phyloP scores from a whole-genome alignment of 2,888 invertebrate species.

The Pantelozetes paolii region DNA sequence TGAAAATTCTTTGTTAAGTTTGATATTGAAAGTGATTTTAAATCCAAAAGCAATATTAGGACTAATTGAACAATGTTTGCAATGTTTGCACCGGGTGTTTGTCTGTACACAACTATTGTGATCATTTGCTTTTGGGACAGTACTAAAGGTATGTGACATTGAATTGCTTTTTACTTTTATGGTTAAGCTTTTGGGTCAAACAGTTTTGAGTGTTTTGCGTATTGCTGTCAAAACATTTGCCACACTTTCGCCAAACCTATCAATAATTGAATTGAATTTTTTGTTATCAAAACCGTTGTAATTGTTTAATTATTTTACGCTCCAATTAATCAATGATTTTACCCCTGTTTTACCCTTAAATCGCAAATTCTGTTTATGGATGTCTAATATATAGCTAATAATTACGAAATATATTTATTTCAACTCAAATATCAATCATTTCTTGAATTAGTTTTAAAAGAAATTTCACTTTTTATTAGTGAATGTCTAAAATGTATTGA shows the following conservation, averaged over 20 bases:
- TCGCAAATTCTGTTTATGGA: background rate
- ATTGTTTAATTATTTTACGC: constrained; percentile 2
- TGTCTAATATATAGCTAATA: background rate
- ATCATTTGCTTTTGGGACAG: background rate
- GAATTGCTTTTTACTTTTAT: constrained; percentile 9
- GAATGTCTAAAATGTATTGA: too few relatives aligned
- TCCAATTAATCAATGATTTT: background rate
- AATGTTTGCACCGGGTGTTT: background rate
- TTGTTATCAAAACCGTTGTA: background rate
- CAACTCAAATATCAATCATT: too few relatives aligned
- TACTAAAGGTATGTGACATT: constrained; percentile 27
- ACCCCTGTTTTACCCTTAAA: background rate
- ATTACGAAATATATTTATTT: too few relatives aligned
- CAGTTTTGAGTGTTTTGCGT: background rate
- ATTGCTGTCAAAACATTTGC: background rate
- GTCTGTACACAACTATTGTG: background rate
- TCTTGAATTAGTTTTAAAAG: too few relatives aligned
- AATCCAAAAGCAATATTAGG: background rate
- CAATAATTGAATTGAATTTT: background rate
- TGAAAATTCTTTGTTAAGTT: background rate
- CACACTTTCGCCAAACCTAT: background rate
- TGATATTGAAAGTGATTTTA: background rate
- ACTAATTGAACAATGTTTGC: too few relatives aligned
- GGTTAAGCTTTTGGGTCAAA: background rate
- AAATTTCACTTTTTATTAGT: too few relatives aligned